phyloP scores from a whole-genome alignment of 2,113 vertebrate species.

The Plectropomus leopardus region DNA sequence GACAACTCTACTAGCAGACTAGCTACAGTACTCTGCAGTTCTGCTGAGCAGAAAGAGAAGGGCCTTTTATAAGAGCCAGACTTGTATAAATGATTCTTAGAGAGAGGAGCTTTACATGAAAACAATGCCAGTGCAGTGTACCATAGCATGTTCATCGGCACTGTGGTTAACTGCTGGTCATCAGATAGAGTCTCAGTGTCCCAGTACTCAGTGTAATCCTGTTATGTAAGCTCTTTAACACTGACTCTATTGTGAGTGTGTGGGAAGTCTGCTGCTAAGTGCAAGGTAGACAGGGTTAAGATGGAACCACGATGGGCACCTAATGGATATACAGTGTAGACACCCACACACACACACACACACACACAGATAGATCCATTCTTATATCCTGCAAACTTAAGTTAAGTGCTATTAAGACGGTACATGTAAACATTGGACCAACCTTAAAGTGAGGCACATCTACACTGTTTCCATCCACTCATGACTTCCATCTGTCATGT shows the following conservation, averaged over 20 bases:
- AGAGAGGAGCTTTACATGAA: neutral
- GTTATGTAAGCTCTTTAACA: conserved; percentile 50
- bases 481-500: neutral
- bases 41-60: neutral
- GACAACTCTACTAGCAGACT: conserved; percentile 2
- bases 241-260: conserved; percentile 37
- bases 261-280: conserved; percentile 28
- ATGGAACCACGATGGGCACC: neutral
- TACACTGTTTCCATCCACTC: neutral
- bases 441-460: neutral
- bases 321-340: neutral
- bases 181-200: neutral
- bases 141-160: neutral
- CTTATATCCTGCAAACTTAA: neutral
- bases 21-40: too few species aligned
- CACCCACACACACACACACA: neutral
- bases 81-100: neutral
- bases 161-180: neutral
- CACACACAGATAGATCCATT: too few species aligned
- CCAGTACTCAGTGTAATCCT: neutral
- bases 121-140: neutral
- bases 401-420: neutral
- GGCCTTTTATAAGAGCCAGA: neutral
- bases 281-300: neutral
- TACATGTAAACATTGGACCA: too few species aligned